Base-by-base conservation (phyloP, 2,888 invertebrate genomes). In the Cerastis rubricosa region DNA sequence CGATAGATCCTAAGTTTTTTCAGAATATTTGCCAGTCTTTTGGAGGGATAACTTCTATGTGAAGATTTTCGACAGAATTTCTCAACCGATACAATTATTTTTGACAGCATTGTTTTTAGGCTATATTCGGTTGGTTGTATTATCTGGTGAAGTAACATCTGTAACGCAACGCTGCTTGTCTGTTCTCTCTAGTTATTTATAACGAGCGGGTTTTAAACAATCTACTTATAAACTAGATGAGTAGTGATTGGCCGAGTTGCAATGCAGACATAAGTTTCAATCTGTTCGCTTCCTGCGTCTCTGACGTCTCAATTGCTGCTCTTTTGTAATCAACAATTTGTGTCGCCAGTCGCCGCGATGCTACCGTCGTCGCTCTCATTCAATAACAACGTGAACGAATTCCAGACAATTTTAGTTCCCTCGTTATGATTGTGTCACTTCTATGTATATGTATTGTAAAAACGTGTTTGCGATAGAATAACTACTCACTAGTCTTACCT, bases 271-370 rank as follows among this genome's bases (percentile, higher is more conserved):
- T 95, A 95, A 95, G 94, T 96, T 94, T 95, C 95, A 96, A 96
- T 96, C 93, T 93, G 92, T 87, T 85, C 91, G 90, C 91, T 95
- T 96, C 96, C 96, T 96, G 95, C 93, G 92, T 83, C 91, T 90
- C 92, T 94, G 94, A 95, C 95, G 93, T 94, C 94, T 96, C 96
- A 96, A 96, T 96, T 95, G 96, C 93, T 95, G 95, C 95, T 96
- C 96, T 96, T 96, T 96, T 96, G 95, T 96, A 95, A 96, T 95
- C 95, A 95, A 93, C 95, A 94, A 95, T 95, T 94, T 95, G 95
- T 95, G 94, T 93, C 93, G 93, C 92, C 93, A 94, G 92, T 93
- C 93, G 88, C 89, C 91, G 92, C 92, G 91, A 92, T 90, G 92
- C 94, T 92, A 92, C 95, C 92, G 87, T 88, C 91, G 86, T 88